Percentiles rank a stretch among this genome's conserved stretches.
Evolutionary conservation across 53 echinoderm and acorn worm species (phyloP).

Genomic region (Mesocentrotus franciscanus): DNA sequence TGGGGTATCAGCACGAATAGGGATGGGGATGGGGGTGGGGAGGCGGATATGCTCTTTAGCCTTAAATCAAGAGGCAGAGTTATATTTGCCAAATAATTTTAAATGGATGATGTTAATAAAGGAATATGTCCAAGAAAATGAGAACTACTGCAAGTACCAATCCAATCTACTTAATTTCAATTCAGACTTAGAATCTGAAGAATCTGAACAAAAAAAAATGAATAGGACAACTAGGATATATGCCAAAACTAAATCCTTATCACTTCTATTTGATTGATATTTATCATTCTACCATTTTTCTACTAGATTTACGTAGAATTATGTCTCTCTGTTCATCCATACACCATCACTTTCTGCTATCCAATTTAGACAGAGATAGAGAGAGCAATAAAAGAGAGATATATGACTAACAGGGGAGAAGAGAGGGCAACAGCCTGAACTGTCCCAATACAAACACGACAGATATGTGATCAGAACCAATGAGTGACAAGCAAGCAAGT

Average conservation of each 20-base stretch:
- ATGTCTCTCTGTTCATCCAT: not conserved
- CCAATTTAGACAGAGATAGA: conserved; percentile 26
- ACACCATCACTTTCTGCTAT: not conserved
- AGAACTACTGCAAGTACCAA: not conserved
- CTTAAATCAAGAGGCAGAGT: not conserved
- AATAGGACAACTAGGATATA: not conserved
- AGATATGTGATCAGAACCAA: conserved; percentile 66
- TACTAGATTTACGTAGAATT: not conserved
- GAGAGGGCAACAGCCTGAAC: conserved; percentile 62
- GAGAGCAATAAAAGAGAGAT: conserved; percentile 59
- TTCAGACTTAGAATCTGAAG: not conserved
- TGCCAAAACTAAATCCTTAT: not conserved
- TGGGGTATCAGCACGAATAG: not conserved
- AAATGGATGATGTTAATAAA: not conserved
- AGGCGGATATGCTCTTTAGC: not conserved
- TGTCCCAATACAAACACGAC: conserved; percentile 67
- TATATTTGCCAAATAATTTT: not conserved
- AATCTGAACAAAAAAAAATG: not conserved
- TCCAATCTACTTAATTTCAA: not conserved
- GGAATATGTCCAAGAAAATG: not conserved
- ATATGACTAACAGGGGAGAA: conserved; percentile 48
- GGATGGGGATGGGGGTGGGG: not conserved
- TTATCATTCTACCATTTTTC: not conserved
- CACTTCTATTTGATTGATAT: not conserved
- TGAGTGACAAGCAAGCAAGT: conserved; percentile 66